Conservation (phyloP, 2,113 vertebrate genomes). For the Brachyhypopomus occidentalis region DNA sequence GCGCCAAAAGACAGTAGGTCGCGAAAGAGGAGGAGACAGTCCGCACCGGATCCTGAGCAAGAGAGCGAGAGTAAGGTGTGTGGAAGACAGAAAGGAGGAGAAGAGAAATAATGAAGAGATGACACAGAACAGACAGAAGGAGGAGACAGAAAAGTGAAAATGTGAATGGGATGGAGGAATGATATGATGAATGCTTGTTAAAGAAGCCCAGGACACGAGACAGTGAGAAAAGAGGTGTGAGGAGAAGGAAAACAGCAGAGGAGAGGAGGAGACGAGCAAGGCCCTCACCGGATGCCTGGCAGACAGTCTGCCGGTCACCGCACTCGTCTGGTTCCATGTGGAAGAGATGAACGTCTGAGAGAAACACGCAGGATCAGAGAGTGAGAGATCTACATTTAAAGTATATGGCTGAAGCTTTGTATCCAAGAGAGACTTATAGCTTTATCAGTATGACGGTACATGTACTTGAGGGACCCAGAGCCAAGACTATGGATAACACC, state of each 20-base stretch:
- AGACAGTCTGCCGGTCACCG: slow-evolving; percentile 86
- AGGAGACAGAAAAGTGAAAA: neutral
- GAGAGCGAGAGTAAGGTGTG: neutral
- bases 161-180: neutral
- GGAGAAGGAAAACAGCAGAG: neutral
- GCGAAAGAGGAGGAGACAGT: no score
- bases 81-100: neutral
- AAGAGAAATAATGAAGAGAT: neutral
- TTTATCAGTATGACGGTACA: no score
- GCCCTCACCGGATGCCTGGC: slow-evolving; percentile 86
- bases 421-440: no score
- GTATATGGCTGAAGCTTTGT: neutral
- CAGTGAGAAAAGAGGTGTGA: neutral
- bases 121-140: neutral
- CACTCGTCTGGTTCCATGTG: slow-evolving; percentile 80
- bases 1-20: no score
- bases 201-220: neutral
- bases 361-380: neutral
- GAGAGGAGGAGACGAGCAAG: neutral
- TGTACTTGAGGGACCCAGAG: no score
- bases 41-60: no score
- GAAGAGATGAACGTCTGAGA: slow-evolving; percentile 70
- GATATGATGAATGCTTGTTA: neutral
- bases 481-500: no score
- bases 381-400: neutral